Evolutionary conservation across 2,888 invertebrate species (phyloP).

Genomic region (Limnephilus auricula): DNA sequence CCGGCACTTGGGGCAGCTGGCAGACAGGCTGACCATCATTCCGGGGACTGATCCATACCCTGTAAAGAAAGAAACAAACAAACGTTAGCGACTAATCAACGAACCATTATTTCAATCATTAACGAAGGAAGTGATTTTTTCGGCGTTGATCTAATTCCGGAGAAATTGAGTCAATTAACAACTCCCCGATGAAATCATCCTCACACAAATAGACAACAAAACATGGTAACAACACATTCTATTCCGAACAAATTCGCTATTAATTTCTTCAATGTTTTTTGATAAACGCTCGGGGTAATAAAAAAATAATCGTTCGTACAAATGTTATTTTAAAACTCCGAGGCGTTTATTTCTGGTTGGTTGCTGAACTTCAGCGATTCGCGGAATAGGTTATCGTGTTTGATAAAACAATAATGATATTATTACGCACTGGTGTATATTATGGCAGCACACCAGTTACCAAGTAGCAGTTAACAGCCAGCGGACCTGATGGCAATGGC

Average conservation of each 20-base stretch:
- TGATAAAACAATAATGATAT: neutral
- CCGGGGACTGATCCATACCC: constrained; percentile 59
- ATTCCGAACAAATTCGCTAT: neutral
- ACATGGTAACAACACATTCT: neutral
- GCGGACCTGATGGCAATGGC: neutral
- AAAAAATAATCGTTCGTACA: neutral
- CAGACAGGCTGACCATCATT: constrained; percentile 76
- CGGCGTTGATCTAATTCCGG: neutral
- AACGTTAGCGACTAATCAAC: neutral
- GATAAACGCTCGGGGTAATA: neutral
- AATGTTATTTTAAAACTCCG: neutral
- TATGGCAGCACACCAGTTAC: neutral
- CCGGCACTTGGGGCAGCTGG: constrained; percentile 84
- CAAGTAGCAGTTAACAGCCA: neutral
- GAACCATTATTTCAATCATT: neutral
- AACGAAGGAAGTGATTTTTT: neutral
- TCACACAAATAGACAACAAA: neutral
- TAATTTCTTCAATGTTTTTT: neutral
- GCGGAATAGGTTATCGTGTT: neutral
- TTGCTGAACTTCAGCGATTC: neutral
- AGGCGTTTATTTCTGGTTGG: neutral
- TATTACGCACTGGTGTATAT: neutral
- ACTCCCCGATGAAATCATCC: neutral
- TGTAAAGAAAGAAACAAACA: constrained; percentile 36
- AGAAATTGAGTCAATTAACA: neutral